These are phyloP conservation scores for Lasioglossum leucozonium DNA, from an alignment of 2,888 invertebrate genomes.

Conservation along the genomic window DNA sequence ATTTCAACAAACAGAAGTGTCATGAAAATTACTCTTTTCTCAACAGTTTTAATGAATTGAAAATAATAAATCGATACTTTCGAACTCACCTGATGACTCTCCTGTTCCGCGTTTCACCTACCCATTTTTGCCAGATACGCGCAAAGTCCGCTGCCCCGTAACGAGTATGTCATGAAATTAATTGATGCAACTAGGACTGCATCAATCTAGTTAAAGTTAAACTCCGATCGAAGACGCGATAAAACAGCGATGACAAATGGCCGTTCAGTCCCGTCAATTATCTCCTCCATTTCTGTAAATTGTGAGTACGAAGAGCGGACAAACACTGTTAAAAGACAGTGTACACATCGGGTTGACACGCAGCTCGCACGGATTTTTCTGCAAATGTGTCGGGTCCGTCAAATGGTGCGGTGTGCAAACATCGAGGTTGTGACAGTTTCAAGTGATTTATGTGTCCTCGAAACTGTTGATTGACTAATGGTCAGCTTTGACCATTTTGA, in stretches of 20 bases:
- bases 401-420: constrained; percentile 22
- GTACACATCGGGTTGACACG: not conserved
- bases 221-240: not conserved
- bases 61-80: not conserved
- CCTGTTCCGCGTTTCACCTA: not conserved
- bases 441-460: constrained; percentile 9
- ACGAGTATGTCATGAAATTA: not conserved
- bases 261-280: not conserved
- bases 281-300: not conserved
- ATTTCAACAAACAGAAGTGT: not conserved
- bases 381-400: not conserved
- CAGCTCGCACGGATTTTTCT: not conserved
- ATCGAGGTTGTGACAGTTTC: not conserved
- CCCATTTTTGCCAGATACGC: not conserved
- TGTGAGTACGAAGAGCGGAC: not conserved
- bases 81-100: not conserved
- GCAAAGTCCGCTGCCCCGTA: not conserved
- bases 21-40: not conserved
- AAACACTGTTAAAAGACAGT: not conserved
- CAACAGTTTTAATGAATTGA: not conserved
- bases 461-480: not conserved
- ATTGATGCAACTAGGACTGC: not conserved
- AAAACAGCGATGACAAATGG: not conserved
- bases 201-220: not conserved
- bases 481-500: constrained; percentile 9